These are phyloP conservation scores for Steinernema hermaphroditum DNA, from an alignment of 2,888 invertebrate genomes.

Conservation along the genomic window DNA sequence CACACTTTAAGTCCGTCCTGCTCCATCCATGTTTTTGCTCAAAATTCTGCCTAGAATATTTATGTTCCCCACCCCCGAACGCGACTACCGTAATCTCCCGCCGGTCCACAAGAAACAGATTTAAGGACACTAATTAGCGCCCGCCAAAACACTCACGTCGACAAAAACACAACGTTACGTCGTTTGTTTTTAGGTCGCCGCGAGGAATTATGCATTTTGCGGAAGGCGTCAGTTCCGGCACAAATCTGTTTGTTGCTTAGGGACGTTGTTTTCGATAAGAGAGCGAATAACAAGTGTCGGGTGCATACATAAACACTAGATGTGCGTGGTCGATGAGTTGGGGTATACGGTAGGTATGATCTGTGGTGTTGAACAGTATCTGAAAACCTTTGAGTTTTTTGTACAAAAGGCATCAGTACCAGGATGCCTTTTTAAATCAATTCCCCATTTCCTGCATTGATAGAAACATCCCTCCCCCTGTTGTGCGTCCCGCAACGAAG, in stretches of 20 bases:
- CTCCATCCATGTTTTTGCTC: background rate
- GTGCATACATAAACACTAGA: no score
- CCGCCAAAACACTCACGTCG: background rate
- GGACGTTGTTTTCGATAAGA: no score
- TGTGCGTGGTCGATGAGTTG: no score
- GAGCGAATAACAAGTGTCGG: no score
- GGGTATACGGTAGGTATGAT: no score
- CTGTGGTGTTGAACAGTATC: no score
- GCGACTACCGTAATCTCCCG: background rate
- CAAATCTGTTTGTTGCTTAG: background rate
- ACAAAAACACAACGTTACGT: background rate
- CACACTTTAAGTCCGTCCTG: no score
- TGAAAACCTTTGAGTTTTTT: background rate
- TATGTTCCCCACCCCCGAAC: background rate
- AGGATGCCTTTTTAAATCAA: no score
- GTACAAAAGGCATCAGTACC: background rate
- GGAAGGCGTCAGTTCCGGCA: background rate
- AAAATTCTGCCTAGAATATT: background rate
- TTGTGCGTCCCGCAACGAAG: background rate
- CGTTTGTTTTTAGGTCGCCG: background rate
- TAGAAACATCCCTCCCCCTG: background rate
- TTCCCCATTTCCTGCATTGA: background rate
- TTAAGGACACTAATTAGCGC: background rate
- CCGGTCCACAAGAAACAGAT: background rate
- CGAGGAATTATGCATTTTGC: background rate